Conservation (phyloP, 2,113 vertebrate species). For the Tachysurus vachellii region DNA sequence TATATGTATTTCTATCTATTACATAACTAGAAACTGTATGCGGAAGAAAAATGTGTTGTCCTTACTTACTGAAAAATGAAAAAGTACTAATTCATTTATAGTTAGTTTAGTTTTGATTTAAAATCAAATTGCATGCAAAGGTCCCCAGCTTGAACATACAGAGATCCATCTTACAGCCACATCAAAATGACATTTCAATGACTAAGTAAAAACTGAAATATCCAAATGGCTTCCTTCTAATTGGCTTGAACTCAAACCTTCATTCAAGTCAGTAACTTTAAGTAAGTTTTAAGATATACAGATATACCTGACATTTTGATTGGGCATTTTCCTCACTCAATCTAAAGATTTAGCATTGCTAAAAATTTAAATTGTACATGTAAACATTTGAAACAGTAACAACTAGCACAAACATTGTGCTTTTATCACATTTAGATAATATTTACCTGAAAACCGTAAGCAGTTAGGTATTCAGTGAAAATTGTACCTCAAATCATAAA, state of each 20-base stretch:
- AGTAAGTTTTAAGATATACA: too few relatives aligned
- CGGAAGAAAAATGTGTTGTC: not conserved
- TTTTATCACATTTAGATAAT: too few relatives aligned
- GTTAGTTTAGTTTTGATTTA: not conserved
- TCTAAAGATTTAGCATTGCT: not conserved
- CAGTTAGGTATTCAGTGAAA: too few relatives aligned
- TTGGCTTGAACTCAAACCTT: not conserved
- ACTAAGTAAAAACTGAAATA: not conserved
- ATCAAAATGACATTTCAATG: not conserved
- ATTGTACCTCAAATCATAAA: too few relatives aligned
- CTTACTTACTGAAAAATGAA: not conserved
- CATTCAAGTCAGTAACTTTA: not conserved
- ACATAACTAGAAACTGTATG: not conserved
- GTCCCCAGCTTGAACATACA: not conserved
- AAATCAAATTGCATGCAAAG: not conserved
- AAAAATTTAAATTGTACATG: too few relatives aligned
- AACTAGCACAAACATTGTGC: not conserved
- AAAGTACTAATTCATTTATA: not conserved
- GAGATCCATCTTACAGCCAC: not conserved
- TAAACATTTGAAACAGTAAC: too few relatives aligned
- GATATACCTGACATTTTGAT: not conserved
- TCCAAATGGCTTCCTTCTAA: not conserved
- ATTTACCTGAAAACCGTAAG: too few relatives aligned
- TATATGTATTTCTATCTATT: not conserved
- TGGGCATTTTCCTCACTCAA: not conserved